Evolutionary conservation across 2,797 vertebrate genomes (phyloP).

Genomic region (Sebastes vulpes): DNA sequence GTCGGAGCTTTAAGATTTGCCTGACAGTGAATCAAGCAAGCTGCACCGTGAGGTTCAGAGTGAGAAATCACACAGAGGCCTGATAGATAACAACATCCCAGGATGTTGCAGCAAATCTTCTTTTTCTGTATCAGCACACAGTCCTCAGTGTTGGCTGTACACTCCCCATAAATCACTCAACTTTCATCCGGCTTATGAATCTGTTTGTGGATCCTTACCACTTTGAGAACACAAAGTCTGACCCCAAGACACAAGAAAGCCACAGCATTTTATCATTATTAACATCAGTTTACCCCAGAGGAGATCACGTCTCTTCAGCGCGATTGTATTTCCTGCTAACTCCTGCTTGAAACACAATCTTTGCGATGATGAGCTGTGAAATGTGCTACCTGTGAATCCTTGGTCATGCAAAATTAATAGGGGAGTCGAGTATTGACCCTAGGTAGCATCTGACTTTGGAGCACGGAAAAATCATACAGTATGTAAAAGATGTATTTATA

Average conservation of each 20-base stretch:
- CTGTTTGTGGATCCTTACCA: constrained; percentile 31
- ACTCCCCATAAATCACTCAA: constrained; percentile 39
- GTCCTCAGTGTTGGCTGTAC: constrained; percentile 6
- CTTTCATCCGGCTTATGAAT: constrained; percentile 30
- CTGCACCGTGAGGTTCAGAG: not conserved
- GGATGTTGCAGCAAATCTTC: not conserved
- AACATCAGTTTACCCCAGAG: constrained; percentile 70
- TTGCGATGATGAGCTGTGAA: constrained; percentile 77
- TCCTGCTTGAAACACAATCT: constrained; percentile 76
- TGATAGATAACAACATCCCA: constrained; percentile 1
- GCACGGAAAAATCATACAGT: constrained; percentile 25
- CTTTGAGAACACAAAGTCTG: constrained; percentile 58
- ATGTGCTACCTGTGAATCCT: constrained; percentile 77
- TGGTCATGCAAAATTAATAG: constrained; percentile 78
- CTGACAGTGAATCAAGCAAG: constrained; percentile 7
- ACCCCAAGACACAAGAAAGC: constrained; percentile 61
- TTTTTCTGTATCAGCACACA: not conserved
- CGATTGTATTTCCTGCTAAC: constrained; percentile 68
- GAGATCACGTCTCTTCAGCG: constrained; percentile 56
- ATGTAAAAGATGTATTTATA: constrained; percentile 4
- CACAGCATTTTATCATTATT: constrained; percentile 64
- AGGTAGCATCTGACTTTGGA: constrained; percentile 48
- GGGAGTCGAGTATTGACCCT: constrained; percentile 57
- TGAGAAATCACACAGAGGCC: not conserved
- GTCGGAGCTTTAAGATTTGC: not conserved